phyloP scores from a whole-genome alignment of 1,140 invertebrate genomes.

The Frieseomelitta varia region DNA sequence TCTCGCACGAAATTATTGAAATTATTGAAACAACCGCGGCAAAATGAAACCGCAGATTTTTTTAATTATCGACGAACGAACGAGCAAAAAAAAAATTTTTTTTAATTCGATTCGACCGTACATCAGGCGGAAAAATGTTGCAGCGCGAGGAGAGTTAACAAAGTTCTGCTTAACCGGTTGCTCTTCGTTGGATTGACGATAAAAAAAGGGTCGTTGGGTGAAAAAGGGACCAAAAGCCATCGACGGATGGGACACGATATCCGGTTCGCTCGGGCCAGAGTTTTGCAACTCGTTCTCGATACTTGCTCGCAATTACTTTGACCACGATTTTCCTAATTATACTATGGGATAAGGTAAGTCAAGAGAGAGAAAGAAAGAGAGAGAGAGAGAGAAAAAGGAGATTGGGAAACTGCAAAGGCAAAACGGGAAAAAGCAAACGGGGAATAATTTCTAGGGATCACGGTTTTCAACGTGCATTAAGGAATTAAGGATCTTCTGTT shows the following conservation, averaged over 20 bases:
- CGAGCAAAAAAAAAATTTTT: too few species aligned
- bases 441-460: conserved; percentile 1
- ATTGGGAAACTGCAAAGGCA: neutral
- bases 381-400: neutral
- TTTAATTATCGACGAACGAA: too few species aligned
- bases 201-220: neutral
- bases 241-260: neutral
- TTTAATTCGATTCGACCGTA: too few species aligned
- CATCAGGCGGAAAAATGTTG: too few species aligned
- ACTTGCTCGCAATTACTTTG: conserved; percentile 38
- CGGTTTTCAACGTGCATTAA: too few species aligned
- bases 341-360: neutral
- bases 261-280: neutral
- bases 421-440: conserved; percentile 14
- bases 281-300: conserved; percentile 4
- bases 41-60: too few species aligned
- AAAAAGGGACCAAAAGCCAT: neutral
- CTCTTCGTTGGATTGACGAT: neutral
- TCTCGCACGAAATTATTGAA: too few species aligned
- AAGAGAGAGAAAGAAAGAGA: neutral
- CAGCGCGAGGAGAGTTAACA: too few species aligned
- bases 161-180: too few species aligned
- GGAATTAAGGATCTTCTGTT: too few species aligned
- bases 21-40: too few species aligned
- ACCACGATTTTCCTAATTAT: conserved; percentile 57